Evolutionary conservation across 2,113 vertebrate genomes (phyloP), one percentile per base, ranked within the genome.

Genomic region (Triplophysa rosa): DNA sequence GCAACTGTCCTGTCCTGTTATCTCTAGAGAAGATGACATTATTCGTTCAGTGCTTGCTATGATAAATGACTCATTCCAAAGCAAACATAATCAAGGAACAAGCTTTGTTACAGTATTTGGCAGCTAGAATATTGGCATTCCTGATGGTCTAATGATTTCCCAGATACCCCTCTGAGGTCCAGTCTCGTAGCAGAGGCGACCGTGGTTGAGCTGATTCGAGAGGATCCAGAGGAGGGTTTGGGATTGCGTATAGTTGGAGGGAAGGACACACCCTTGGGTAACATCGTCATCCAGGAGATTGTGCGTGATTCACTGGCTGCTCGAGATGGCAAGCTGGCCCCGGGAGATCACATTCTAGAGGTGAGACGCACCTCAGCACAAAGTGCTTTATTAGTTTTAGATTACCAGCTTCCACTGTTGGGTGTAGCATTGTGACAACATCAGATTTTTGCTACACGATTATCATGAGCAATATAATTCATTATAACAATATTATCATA

Each of bases 301-400:
- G 81, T 95, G 73, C 85, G 90, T 58, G 95, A 96, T 86, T 95
- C 94, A 1, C 82, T 94, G 67, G 80, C 93, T 7, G 93, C 93
- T 77, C 88, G 91, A 1, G 94, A 97, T 80, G 94, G 95, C 81
- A 93, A 91, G 79, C 92, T 97, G 87, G 94, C 95, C 33, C 95
- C 96, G 1, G 95, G 96, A 67, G 96, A 97, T 80, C 96, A 97
- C 76, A 95, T 97, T 84, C 90, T 96, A 37, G 96, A 97, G 94
- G 95, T 97, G 81, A 92, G 67, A 37, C 56, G 69, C 29, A 70
- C 59, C 23, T 66, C 11, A 14, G 37, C 10, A 79, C 16, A n/a
- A 21, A 33, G 19, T 63, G 11, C 74, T 12, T 21, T 54, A 47
- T 8, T n/a, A 10, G 65, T 75, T 81, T 42, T 37, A 59, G 19